A percentile compares a stretch with the other conserved stretches of the same genome.
Evolutionary conservation across 2,797 vertebrate genomes (phyloP).

Genomic region (Psittacula derbiana): DNA sequence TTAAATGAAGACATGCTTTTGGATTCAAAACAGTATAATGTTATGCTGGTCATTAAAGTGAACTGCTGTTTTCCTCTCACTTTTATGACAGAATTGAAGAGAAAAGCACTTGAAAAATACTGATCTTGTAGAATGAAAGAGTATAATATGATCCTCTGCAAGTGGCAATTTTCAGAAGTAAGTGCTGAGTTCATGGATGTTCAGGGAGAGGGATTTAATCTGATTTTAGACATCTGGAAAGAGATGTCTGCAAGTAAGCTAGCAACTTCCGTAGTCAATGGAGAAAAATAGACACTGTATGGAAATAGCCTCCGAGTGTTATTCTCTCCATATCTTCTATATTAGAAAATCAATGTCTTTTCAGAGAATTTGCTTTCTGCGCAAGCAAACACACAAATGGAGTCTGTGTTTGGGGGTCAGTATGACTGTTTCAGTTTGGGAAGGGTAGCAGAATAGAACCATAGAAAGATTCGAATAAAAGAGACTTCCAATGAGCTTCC

Average conservation of each 20-base stretch:
- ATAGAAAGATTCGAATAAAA: not conserved
- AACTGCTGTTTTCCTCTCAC: conserved; percentile 34
- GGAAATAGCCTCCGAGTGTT: not conserved
- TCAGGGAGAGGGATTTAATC: not conserved
- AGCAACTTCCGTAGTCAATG: not conserved
- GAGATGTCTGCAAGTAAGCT: not conserved
- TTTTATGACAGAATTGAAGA: conserved; percentile 28
- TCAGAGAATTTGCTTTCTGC: not conserved
- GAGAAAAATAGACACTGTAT: not conserved
- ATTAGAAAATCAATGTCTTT: not conserved
- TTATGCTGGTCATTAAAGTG: conserved; percentile 28
- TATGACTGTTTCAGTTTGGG: not conserved
- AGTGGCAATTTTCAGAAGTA: conserved; percentile 19
- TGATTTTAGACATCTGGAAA: not conserved
- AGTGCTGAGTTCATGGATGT: not conserved
- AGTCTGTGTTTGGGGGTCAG: not conserved
- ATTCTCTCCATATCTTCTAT: not conserved
- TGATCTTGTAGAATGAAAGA: not conserved
- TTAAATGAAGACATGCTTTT: not conserved
- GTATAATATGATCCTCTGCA: not conserved
- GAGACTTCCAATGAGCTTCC: not conserved
- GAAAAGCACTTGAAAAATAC: conserved; percentile 21
- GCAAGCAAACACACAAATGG: not conserved
- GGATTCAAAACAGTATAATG: not conserved
- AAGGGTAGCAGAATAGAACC: not conserved